Percentiles rank a stretch among this genome's conserved stretches.
Conservation (phyloP, 2,113 vertebrate genomes). For the Climacteris rufus region DNA sequence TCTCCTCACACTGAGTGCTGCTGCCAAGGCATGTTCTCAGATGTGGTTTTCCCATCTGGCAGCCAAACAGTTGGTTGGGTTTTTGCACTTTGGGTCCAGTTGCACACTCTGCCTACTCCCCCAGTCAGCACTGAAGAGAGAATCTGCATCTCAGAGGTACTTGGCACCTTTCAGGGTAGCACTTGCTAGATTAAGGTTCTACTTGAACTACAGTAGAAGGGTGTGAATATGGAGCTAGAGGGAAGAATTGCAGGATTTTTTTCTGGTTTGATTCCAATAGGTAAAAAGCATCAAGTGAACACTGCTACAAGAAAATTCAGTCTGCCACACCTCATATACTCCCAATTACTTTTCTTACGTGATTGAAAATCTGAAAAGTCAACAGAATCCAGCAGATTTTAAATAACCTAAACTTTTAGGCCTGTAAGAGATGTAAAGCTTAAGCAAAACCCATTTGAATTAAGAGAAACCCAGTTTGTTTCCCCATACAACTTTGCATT, state of each 20-base stretch:
- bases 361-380: neutral
- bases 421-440: neutral
- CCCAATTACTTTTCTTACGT: neutral
- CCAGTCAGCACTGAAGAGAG: neutral
- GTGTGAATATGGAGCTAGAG: neutral
- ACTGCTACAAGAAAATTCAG: neutral
- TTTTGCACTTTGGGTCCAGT: conserved; percentile 18
- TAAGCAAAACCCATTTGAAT: neutral
- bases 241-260: neutral
- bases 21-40: conserved; percentile 45
- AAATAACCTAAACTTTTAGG: neutral
- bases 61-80: conserved; percentile 28
- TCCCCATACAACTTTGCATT: neutral
- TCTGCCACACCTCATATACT: rapidly evolving
- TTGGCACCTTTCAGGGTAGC: neutral
- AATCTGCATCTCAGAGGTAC: neutral
- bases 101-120: neutral
- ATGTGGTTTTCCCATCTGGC: conserved; percentile 57
- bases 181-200: neutral
- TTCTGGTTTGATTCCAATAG: neutral
- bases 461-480: neutral
- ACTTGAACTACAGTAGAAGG: neutral
- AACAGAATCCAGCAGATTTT: neutral
- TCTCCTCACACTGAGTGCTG: neutral
- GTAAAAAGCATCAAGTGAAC: neutral